Evolutionary conservation across 2,888 invertebrate genomes (phyloP).

Genomic region (Hecatera dysodea): DNA sequence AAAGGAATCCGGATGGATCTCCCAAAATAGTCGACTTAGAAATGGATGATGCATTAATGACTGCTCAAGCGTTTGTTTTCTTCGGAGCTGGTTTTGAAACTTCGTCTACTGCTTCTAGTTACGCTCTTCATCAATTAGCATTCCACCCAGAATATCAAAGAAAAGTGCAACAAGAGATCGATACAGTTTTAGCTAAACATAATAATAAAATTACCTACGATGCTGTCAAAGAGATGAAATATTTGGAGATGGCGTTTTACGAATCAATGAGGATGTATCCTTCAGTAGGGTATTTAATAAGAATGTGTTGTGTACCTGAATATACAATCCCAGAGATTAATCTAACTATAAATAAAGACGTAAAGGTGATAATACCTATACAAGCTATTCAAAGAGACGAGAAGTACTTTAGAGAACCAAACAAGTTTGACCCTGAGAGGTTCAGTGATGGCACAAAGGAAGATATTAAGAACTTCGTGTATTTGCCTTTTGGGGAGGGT

Average conservation of each 20-base stretch:
- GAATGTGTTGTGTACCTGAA: constrained; percentile 80
- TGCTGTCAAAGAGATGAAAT: constrained; percentile 84
- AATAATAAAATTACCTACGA: constrained; percentile 82
- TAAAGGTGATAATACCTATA: constrained; percentile 81
- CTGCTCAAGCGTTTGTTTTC: constrained; percentile 86
- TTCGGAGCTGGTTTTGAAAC: constrained; percentile 90
- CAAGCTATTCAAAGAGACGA: constrained; percentile 85
- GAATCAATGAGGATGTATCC: constrained; percentile 87
- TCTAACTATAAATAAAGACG: constrained; percentile 80
- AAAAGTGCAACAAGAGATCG: constrained; percentile 85
- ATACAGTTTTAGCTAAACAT: constrained; percentile 79
- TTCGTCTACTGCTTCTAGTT: constrained; percentile 88
- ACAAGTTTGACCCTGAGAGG: constrained; percentile 83
- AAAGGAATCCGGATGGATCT: constrained; percentile 77
- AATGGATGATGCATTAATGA: constrained; percentile 79
- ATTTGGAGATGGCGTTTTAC: constrained; percentile 83
- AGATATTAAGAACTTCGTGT: constrained; percentile 77
- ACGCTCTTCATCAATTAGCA: constrained; percentile 86
- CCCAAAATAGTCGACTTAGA: constrained; percentile 79
- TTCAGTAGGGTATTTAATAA: constrained; percentile 81
- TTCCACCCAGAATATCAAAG: constrained; percentile 85
- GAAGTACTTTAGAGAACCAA: constrained; percentile 80
- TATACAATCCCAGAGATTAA: constrained; percentile 84
- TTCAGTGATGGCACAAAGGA: constrained; percentile 77
- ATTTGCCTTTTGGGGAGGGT: constrained; percentile 85